Base-by-base conservation (phyloP, 2,888 invertebrate genomes). In the Pammene fasciana region DNA sequence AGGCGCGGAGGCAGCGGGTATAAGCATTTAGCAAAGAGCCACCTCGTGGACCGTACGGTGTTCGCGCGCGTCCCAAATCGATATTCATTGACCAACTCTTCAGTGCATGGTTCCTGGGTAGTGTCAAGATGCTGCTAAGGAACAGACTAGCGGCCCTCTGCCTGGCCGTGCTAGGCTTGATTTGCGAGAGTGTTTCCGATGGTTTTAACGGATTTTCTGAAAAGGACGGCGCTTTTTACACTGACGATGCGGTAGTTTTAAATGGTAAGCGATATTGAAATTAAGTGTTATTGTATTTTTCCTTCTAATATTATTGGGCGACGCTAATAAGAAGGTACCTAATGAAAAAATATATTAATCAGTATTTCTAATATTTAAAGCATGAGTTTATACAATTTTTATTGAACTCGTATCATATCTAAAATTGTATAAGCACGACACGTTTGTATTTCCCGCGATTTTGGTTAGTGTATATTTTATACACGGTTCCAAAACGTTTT, bases 21-120 rank as follows among this genome's bases (percentile, higher is more conserved):
- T 76, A 85, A 87, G 86, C 92, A 92, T 91, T 92, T 91, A 87
- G 91, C 90, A 82, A 86, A 87, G 86, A 82, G 90, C 84, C 89
- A 89, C 90, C 89, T 89, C 83, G 83, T 82, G 86, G 79, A 85
- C 79, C 87, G 83, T 86, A 91, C 92, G 91, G 87, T 84, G 84
- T 82, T 81, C 83, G 84, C 86, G 73, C 85, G 85, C 84, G 86
- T 75, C 72, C 50, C 72, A 46, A 34, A 70, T 71, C 55, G 64
- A 67, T 68, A 72, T 74, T 68, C n/a, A 45, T 75, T 54, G 34
- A 70, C 60, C 66, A 46, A 68, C 72, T 72, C 76, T 59, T 75
- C 71, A 45, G 64, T 65, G 64, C 13, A 68, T 68, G 68, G 46
- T 50, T 56, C 36, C 36, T 26, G 26, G 26, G 26, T 26, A 62